These are phyloP conservation scores for Dendrocincla fuliginosa DNA, from an alignment of 2,797 vertebrate species.

Conservation along the genomic window DNA sequence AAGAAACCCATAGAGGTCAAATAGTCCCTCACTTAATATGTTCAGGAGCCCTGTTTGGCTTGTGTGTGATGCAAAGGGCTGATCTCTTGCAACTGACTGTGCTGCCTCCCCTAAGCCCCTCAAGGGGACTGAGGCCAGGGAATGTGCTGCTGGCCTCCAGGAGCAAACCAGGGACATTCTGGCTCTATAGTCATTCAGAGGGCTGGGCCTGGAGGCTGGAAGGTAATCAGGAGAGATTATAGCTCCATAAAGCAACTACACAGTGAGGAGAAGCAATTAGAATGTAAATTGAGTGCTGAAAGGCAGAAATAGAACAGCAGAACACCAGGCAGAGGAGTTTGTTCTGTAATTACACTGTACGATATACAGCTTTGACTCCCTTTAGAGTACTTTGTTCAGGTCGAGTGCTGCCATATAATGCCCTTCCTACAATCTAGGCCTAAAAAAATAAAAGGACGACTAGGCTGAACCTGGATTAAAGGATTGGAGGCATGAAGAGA, in stretches of 20 bases:
- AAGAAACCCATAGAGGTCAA: not conserved
- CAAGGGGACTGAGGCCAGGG: not conserved
- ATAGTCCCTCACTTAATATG: not conserved
- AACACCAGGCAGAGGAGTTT: constrained; percentile 47
- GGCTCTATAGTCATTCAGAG: not conserved
- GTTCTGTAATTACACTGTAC: constrained; percentile 63
- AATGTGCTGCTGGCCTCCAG: not conserved
- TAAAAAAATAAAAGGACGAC: constrained; percentile 45
- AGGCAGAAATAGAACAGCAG: constrained; percentile 17
- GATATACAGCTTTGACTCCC: constrained; percentile 48
- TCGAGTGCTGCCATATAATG: constrained; percentile 60
- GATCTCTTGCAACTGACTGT: not conserved
- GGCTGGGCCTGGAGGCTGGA: not conserved
- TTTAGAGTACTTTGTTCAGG: constrained; percentile 72
- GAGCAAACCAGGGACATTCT: not conserved
- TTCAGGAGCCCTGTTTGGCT: not conserved
- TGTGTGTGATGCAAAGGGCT: not conserved
- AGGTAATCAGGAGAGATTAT: constrained; percentile 40
- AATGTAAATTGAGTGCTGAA: constrained; percentile 59
- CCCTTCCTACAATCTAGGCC: constrained; percentile 16
- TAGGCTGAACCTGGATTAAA: constrained; percentile 72
- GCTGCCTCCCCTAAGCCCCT: not conserved
- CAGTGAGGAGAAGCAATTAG: constrained; percentile 58
- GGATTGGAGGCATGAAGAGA: constrained; percentile 68
- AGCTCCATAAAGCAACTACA: constrained; percentile 9